phyloP scores from a whole-genome alignment of 2,113 vertebrate genomes.

The Festucalex cinctus region DNA sequence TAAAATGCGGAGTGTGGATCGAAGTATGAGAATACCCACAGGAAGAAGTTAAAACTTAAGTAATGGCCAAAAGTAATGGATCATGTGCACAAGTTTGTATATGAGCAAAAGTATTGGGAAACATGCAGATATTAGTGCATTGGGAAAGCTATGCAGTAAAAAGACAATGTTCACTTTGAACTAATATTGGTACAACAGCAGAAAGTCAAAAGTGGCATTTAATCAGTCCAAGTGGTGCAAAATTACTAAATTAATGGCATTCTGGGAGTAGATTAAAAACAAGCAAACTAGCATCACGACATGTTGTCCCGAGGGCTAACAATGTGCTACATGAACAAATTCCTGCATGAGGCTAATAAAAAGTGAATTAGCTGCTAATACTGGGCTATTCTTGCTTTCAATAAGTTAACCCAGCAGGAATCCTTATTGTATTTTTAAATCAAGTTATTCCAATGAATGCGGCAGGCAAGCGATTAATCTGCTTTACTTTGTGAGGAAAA shows the following conservation, averaged over 20 bases:
- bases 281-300: not conserved
- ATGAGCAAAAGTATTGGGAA: not conserved
- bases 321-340: constrained; percentile 38
- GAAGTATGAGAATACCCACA: too few relatives aligned
- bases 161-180: not conserved
- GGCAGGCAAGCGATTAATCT: constrained; percentile 40
- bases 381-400: constrained; percentile 14
- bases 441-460: constrained; percentile 23
- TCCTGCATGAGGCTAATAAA: constrained; percentile 38
- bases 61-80: too few relatives aligned
- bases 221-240: not conserved
- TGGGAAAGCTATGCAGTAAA: not conserved
- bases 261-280: too few relatives aligned
- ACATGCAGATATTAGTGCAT: too few relatives aligned
- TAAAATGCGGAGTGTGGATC: too few relatives aligned
- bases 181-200: not conserved
- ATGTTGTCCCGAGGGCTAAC: not conserved
- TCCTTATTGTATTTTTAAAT: constrained; percentile 22
- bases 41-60: too few relatives aligned
- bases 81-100: too few relatives aligned
- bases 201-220: not conserved
- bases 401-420: constrained; percentile 24
- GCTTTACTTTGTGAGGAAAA: constrained; percentile 1
- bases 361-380: constrained; percentile 34
- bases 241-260: not conserved